phyloP scores from a whole-genome alignment of 2,888 invertebrate genomes.

The Biston stratarius region DNA sequence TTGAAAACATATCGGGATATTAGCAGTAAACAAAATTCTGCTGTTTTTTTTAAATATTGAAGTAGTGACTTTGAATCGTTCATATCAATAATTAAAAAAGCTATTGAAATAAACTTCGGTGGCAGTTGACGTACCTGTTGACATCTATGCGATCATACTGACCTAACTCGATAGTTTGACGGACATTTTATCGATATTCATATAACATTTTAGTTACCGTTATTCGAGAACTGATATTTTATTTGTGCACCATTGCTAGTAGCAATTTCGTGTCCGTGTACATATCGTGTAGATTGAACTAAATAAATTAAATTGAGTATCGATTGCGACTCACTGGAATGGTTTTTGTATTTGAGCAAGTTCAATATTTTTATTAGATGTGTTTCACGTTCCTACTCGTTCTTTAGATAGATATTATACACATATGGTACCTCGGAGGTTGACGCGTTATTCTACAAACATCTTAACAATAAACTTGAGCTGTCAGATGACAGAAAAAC shows the following conservation, averaged over 20 bases:
- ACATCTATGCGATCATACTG: slow-evolving; percentile 17
- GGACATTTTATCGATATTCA: slow-evolving; percentile 17
- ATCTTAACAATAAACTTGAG: not conserved
- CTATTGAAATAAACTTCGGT: slow-evolving; percentile 4
- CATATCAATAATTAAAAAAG: no score
- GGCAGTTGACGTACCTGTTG: slow-evolving; percentile 15
- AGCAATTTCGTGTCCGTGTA: slow-evolving; percentile 4
- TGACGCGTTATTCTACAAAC: not conserved
- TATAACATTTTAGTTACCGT: not conserved
- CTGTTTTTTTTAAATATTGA: no score
- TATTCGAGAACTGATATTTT: not conserved
- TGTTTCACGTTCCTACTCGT: not conserved
- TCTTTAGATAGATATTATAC: not conserved
- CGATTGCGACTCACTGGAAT: slow-evolving; percentile 9
- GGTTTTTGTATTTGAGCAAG: not conserved
- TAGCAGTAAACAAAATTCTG: no score
- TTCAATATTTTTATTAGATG: not conserved
- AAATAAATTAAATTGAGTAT: slow-evolving; percentile 16
- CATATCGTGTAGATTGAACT: not conserved
- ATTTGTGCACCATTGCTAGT: slow-evolving; percentile 3
- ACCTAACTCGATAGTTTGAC: slow-evolving; percentile 9
- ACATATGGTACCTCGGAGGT: not conserved
- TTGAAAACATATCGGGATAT: no score
- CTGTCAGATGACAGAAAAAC: not conserved
- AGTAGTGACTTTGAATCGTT: no score